Base-by-base conservation (phyloP, 2,113 vertebrate species). In the Perca schrenkii region DNA sequence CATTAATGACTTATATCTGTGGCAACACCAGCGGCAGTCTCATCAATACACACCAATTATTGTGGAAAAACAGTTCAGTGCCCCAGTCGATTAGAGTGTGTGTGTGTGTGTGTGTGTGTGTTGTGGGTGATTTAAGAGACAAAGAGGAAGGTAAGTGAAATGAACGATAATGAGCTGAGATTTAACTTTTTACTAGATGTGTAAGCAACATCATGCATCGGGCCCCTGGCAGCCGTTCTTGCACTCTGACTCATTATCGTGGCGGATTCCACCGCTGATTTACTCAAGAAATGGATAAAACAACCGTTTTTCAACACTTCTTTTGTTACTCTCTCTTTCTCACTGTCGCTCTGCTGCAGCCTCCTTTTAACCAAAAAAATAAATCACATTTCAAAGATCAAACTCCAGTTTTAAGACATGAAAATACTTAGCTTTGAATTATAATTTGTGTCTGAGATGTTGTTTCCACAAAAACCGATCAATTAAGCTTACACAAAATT, bases 1-100 rank as follows among this genome's bases (percentile, higher is more conserved):
- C 63, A 58, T 78, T 89, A 92, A 91, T 85, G 84, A 86, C 70
- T 50, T 74, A 79, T 82, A 88, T 89, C 57, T 87, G 86, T 82
- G 84, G 84, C 66, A 86, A 79, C 86, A 80, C 71, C 79, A 61
- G 74, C 22, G 0, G 79, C 64, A 52, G 58, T 66, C 50, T 68
- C 89, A 85, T 91, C 71, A 73, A 76, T 90, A 87, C 74, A 67
- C 66, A 87, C 58, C 84, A 84, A 88, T 92, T 90, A 43, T 43
- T 43, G 40, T 43, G 80, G 63, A 58, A 53, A 62, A 73, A 49
- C 77, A 62, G 74, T 49, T 47, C 56, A 50, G 43, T 13, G 25
- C 62, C 62, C n/a, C 52, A 13, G 54, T 71, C 66, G 70, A 12
- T 77, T 47, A 57, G 68, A 28, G 10, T 63, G 43, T 63, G 19